phyloP scores from a whole-genome alignment of 2,797 vertebrate genomes.

The Siniperca undulata region DNA sequence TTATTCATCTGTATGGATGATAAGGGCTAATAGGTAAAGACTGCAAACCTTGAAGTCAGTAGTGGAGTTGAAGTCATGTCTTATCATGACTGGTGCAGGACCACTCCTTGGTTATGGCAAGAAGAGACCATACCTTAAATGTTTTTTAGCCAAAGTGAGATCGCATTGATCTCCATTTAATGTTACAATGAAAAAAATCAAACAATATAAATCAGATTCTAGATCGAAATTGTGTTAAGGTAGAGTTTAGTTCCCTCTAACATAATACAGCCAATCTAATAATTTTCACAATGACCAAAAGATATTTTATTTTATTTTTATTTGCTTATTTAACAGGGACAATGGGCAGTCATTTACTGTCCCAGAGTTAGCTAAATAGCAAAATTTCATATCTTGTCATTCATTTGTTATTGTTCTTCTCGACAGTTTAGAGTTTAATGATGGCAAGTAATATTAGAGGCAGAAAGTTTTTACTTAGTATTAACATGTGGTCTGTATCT shows the following conservation, averaged over 20 bases:
- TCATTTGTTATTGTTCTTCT: too few species aligned
- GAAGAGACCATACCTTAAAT: background rate
- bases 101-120: background rate
- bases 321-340: too few species aligned
- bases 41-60: background rate
- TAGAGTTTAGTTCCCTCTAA: background rate
- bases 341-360: too few species aligned
- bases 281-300: too few species aligned
- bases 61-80: background rate
- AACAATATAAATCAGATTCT: background rate
- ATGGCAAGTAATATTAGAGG: background rate
- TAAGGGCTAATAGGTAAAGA: constrained; percentile 6
- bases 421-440: background rate
- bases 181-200: background rate
- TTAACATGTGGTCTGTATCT: too few species aligned
- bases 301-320: too few species aligned
- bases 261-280: too few species aligned
- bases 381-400: too few species aligned
- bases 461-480: background rate
- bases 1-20: constrained; percentile 17
- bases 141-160: background rate
- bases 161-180: background rate
- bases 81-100: background rate
- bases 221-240: background rate
- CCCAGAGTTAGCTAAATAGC: too few species aligned